phyloP scores from a whole-genome alignment of 2,797 vertebrate species.

The Cuculus canorus region DNA sequence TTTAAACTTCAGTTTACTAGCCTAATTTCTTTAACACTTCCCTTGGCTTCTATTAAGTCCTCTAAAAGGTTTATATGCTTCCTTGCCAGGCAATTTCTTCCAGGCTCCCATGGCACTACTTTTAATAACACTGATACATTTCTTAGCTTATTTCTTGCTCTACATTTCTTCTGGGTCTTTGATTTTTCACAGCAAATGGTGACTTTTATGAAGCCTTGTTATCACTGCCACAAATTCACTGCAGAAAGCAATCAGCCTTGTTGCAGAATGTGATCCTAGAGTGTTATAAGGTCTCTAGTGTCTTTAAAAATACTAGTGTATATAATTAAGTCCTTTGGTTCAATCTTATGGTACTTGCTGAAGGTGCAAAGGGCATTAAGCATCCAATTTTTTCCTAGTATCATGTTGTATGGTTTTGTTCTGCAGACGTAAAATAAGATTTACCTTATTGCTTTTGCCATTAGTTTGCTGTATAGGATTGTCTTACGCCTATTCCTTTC shows the following conservation, averaged over 20 bases:
- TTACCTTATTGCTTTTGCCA: neutral
- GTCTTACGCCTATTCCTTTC: neutral
- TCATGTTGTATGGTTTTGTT: neutral
- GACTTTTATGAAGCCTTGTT: conserved; percentile 16
- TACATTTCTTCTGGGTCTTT: conserved; percentile 12
- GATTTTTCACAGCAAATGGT: conserved; percentile 3
- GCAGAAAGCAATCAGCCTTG: neutral
- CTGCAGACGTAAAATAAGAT: neutral
- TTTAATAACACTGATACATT: conserved; percentile 29
- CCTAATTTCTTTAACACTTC: conserved; percentile 54
- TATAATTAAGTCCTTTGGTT: neutral
- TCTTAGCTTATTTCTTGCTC: conserved; percentile 14
- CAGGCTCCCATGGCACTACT: neutral
- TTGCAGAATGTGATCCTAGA: neutral
- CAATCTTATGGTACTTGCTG: neutral
- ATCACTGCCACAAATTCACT: neutral
- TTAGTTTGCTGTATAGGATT: neutral
- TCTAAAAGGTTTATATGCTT: conserved; percentile 19
- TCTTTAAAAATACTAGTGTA: neutral
- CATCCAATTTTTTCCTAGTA: neutral
- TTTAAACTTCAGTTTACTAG: neutral
- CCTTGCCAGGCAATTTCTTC: conserved; percentile 20
- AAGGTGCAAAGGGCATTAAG: neutral
- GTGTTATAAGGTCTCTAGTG: neutral
- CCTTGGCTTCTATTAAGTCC: conserved; percentile 25